Conservation (phyloP, 2,888 invertebrate genomes). For the Dusona sp. region DNA sequence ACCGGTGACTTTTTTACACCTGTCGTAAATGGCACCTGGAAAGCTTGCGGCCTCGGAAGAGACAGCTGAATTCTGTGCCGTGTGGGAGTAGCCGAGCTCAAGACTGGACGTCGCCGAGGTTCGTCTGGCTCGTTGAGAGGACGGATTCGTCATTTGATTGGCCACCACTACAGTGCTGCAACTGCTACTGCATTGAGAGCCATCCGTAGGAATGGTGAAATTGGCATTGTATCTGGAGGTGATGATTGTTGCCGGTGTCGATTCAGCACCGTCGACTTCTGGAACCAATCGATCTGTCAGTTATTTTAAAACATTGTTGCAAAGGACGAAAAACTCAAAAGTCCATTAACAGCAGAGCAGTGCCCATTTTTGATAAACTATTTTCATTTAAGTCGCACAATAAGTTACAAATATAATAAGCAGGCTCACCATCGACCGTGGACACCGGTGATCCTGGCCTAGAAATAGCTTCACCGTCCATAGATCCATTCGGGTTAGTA, state of each 20-base stretch:
- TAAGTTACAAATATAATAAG: not conserved
- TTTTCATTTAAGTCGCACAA: not conserved
- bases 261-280: conserved; percentile 80
- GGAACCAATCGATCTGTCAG: conserved; percentile 59
- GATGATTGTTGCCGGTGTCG: conserved; percentile 68
- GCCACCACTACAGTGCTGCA: conserved; percentile 94
- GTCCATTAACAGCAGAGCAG: not conserved
- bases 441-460: conserved; percentile 79
- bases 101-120: conserved; percentile 93
- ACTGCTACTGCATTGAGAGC: conserved; percentile 94
- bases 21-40: conserved; percentile 82
- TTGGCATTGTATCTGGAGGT: conserved; percentile 69
- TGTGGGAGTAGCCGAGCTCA: conserved; percentile 94
- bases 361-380: not conserved
- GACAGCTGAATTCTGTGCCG: conserved; percentile 93
- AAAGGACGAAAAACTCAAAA: not conserved
- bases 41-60: conserved; percentile 88
- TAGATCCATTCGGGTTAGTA: conserved; percentile 72
- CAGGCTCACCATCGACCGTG: conserved; percentile 78
- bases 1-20: conserved; percentile 81
- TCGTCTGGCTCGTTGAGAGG: conserved; percentile 84
- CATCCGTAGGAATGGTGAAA: conserved; percentile 81
- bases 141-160: conserved; percentile 84
- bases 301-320: not conserved
- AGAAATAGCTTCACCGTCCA: conserved; percentile 72